Evolutionary conservation across 1,140 invertebrate species (phyloP), one percentile per base, ranked within the genome.

Genomic region (Varroa destructor): DNA sequence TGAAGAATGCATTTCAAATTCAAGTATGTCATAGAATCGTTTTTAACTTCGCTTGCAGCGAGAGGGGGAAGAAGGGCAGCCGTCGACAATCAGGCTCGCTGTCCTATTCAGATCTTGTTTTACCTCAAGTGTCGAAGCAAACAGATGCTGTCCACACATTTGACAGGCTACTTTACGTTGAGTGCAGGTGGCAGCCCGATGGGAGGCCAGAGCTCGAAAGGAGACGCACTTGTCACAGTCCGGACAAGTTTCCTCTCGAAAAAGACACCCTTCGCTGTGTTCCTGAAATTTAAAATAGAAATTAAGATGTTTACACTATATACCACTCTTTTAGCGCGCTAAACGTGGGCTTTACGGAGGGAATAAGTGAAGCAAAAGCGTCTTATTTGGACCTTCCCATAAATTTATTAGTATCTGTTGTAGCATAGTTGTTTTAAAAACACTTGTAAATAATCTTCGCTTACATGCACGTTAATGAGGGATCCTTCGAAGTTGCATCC

Each of bases 191-290:
- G 61, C 46, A 67, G 12, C 46, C 37, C 61, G 10, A 67, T 67
- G 61, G 1, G 61, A 67, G 36, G 61, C 61, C 61, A 67, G 14
- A 40, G 61, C 61, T 67, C 61, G 40, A 37, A 43, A 67, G 12
- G 61, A 67, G 37, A 67, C 12, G 12, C 61, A 37, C 46, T 67
- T 67, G 14, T 67, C 61, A 67, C 61, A 67, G 46, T 67, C 61
- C 14, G 61, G 12, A 8, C 61, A 67, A 40, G 40, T 67, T 2
- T 67, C 61, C 36, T n/a, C 61, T 10, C 61, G 61, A 37, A 67
- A 67, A 1, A 67, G 12, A 46, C 61, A 67, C 2, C 61, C 40
- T 2, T 12, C 40, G 36, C 61, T 67, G 40, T 67, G 61, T 5
- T 67, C 61, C 61, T 67, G 61, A 67, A 67, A 67, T 12, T 51